Evolutionary conservation across 2,888 invertebrate species (phyloP).

Genomic region (Drosophila lutescens): DNA sequence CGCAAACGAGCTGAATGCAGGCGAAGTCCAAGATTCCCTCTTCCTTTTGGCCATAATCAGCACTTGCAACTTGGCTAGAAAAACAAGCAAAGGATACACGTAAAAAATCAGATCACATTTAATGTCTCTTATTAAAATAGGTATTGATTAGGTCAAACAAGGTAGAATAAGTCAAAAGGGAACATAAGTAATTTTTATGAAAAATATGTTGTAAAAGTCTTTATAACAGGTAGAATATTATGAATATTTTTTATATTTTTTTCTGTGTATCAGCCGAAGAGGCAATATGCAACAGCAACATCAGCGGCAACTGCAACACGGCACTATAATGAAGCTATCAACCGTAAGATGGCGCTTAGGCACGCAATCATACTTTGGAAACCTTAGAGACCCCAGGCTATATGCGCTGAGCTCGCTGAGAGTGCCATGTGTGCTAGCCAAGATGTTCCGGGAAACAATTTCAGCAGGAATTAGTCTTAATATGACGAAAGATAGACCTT

Average conservation of each 20-base stretch:
- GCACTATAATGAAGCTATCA: slow-evolving; percentile 77
- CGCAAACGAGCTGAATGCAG: slow-evolving; percentile 64
- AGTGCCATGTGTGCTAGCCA: slow-evolving; percentile 2
- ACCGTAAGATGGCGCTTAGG: slow-evolving; percentile 77
- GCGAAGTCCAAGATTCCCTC: slow-evolving; percentile 55
- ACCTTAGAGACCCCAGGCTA: slow-evolving; percentile 31
- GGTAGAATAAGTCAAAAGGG: not conserved
- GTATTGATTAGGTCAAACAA: not conserved
- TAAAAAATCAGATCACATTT: too few relatives aligned
- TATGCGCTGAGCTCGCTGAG: slow-evolving; percentile 5
- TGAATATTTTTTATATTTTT: not conserved
- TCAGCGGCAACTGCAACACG: slow-evolving; percentile 49
- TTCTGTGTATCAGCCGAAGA: slow-evolving; percentile 7
- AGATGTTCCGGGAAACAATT: not conserved
- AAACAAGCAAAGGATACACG: slow-evolving; percentile 24
- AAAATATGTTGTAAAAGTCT: too few relatives aligned
- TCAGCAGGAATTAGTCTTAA: not conserved
- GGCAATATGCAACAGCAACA: slow-evolving; percentile 34
- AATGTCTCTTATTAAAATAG: not conserved
- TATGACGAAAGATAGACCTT: too few relatives aligned
- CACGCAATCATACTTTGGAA: slow-evolving; percentile 75
- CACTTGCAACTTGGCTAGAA: slow-evolving; percentile 60
- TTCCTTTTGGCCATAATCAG: slow-evolving; percentile 58
- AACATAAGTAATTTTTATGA: too few relatives aligned
- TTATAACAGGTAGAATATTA: too few relatives aligned